Base-by-base conservation (phyloP, 2,888 invertebrate genomes). In the Plusia festucae region DNA sequence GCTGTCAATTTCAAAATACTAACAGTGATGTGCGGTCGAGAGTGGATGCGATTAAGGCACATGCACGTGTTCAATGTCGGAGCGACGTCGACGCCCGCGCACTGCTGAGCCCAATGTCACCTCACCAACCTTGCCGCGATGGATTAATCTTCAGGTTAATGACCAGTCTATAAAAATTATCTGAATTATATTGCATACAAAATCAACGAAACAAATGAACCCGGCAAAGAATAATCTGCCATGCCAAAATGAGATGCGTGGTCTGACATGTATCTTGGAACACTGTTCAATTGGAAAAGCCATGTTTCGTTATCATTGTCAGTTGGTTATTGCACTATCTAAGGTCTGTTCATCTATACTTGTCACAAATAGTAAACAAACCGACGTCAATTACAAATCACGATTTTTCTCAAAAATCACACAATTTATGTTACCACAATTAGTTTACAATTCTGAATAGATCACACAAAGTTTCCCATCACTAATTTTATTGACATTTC, bases 41-140 rank as follows among this genome's bases (percentile, higher is more conserved):
- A n/a, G 40, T 40, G 40, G 40, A 40, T 40, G 40, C 40, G 63
- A 53, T 60, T 34, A 49, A 46, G 58, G 62, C 51, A 56, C 54
- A 51, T 32, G 40, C 32, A 49, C 58, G 62, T 72, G 65, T 73
- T 71, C 70, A 78, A 68, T 65, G 70, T 66, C 65, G 58, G 72
- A 65, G 61, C 70, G 81, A 65, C 75, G 60, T 75, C 76, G 76
- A 60, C 90, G 89, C 87, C 85, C 73, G 88, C 88, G 89, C 88
- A 86, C 56, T 73, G 66, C 76, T 76, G 76, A 65, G 34, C 83
- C 84, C 91, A 91, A 91, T 88, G 91, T 91, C 91, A 91, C 91
- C 90, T 84, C 79, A 66, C 70, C 83, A 88, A 91, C 91, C 91
- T 91, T 91, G 88, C 65, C 70, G 70, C 73, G 79, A 79, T 83